phyloP scores from a whole-genome alignment of 2,888 invertebrate species.

The Mechanitis messenoides region DNA sequence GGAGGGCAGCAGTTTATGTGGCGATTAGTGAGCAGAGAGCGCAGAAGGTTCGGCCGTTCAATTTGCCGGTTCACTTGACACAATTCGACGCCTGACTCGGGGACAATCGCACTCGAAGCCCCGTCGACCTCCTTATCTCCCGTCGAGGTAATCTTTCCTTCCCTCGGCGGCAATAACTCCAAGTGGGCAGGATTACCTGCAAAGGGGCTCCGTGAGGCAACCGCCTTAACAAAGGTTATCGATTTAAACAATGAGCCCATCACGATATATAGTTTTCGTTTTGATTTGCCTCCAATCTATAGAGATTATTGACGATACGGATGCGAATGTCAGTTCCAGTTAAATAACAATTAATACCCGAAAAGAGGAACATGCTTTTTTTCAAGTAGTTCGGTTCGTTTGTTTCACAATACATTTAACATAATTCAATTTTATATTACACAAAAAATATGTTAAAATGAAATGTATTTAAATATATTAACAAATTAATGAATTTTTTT shows the following conservation, averaged over 20 bases:
- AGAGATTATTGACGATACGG: neutral
- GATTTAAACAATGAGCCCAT: constrained; percentile 69
- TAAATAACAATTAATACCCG: too few relatives aligned
- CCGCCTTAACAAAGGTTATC: constrained; percentile 72
- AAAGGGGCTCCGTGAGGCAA: constrained; percentile 70
- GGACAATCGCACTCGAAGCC: constrained; percentile 76
- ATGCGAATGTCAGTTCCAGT: neutral
- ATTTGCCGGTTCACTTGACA: constrained; percentile 77
- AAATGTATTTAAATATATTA: too few relatives aligned
- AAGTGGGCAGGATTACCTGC: constrained; percentile 77
- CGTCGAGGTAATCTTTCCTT: constrained; percentile 76
- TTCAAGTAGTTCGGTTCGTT: too few relatives aligned
- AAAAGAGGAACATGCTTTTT: too few relatives aligned
- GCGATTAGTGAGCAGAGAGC: constrained; percentile 71
- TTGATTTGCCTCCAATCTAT: constrained; percentile 25
- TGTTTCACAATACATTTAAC: too few relatives aligned
- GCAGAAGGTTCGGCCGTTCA: constrained; percentile 75
- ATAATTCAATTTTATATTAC: too few relatives aligned
- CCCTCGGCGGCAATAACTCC: constrained; percentile 76
- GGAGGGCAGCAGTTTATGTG: constrained; percentile 69
- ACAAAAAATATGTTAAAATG: too few relatives aligned
- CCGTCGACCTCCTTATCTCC: constrained; percentile 76
- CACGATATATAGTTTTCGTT: constrained; percentile 44
- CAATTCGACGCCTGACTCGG: constrained; percentile 77
- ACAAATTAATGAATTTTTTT: too few relatives aligned